Percentiles rank a stretch among this genome's conserved stretches.
Evolutionary conservation across 2,888 invertebrate genomes (phyloP).

Genomic region (Nomada ruficornis): DNA sequence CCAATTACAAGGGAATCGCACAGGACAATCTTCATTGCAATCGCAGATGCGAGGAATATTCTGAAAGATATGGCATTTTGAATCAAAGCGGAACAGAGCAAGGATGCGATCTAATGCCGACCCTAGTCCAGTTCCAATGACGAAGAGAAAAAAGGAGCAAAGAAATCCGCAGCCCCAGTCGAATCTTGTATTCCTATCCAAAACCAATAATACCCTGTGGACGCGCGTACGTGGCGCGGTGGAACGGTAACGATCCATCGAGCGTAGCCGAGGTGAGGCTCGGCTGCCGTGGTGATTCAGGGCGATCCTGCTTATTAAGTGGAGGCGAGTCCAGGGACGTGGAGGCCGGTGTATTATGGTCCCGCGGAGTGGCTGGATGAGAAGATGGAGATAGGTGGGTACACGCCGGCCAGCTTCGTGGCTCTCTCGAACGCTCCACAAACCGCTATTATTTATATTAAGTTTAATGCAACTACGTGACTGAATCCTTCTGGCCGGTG

Average conservation of each 20-base stretch:
- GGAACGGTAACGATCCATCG: constrained; percentile 67
- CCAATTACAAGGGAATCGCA: too few species aligned
- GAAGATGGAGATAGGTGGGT: constrained; percentile 83
- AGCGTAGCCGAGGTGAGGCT: constrained; percentile 57
- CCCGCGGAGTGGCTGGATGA: constrained; percentile 72
- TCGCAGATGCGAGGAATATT: too few species aligned
- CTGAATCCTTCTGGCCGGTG: constrained; percentile 79
- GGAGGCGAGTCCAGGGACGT: constrained; percentile 80
- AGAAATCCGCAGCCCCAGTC: neutral
- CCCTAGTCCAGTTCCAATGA: too few species aligned
- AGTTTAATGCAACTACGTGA: constrained; percentile 85
- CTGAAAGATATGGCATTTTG: too few species aligned
- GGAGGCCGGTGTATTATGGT: constrained; percentile 80
- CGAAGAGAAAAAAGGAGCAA: neutral
- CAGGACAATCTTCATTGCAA: too few species aligned
- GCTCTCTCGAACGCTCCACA: constrained; percentile 78
- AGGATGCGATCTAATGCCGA: too few species aligned
- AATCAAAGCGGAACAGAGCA: too few species aligned
- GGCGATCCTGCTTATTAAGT: constrained; percentile 84
- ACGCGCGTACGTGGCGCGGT: constrained; percentile 53
- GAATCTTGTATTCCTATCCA: constrained; percentile 55
- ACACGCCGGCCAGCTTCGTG: constrained; percentile 65
- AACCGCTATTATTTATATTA: constrained; percentile 85
- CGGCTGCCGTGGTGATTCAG: constrained; percentile 80
- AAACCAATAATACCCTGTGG: constrained; percentile 67